Evolutionary conservation across 2,888 invertebrate genomes (phyloP).

Genomic region (Dolomedes plantarius): DNA sequence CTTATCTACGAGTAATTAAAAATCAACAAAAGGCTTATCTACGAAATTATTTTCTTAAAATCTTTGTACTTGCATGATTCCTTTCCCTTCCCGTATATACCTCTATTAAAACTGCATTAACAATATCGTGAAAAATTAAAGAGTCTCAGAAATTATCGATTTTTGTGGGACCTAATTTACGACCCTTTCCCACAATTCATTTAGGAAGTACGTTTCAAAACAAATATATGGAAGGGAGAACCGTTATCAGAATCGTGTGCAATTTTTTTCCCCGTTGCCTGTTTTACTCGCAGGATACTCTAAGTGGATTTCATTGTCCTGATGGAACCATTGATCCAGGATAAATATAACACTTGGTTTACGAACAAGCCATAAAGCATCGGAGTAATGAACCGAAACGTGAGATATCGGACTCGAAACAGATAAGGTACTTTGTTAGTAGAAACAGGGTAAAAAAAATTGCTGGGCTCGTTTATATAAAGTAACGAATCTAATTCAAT

Average conservation of each 20-base stretch:
- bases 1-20: too few species aligned
- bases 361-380: not conserved
- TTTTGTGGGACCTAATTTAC: too few species aligned
- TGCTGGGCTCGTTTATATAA: too few species aligned
- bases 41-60: too few species aligned
- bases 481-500: too few species aligned
- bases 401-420: not conserved
- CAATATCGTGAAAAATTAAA: too few species aligned
- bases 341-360: slow-evolving; percentile 4
- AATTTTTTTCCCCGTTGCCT: not conserved
- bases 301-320: not conserved
- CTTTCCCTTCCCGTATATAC: too few species aligned
- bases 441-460: too few species aligned
- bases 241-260: not conserved
- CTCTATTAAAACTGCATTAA: too few species aligned
- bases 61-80: too few species aligned
- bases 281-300: not conserved
- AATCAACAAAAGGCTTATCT: too few species aligned
- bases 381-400: not conserved
- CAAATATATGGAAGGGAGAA: not conserved
- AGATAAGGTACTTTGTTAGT: not conserved
- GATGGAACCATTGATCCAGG: not conserved
- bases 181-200: not conserved
- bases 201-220: not conserved
- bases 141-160: too few species aligned